Percentiles rank a stretch among this genome's conserved stretches.
These are phyloP conservation scores for Pammene fasciana DNA, from an alignment of 2,888 invertebrate species.

Conservation along the genomic window DNA sequence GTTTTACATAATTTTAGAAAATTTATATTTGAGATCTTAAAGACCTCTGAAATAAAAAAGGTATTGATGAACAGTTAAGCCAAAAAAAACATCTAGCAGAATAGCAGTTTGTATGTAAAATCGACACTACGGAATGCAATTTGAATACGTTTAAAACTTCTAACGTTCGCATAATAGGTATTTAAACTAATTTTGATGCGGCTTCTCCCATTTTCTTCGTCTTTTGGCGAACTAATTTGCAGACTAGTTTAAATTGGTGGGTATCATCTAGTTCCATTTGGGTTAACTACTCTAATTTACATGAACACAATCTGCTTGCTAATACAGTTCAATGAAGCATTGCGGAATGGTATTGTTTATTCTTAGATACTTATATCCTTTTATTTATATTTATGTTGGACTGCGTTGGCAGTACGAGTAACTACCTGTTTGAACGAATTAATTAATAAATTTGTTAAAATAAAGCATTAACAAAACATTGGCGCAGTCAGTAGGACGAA, in stretches of 20 bases:
- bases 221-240: conserved; percentile 26
- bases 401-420: no score
- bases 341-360: not conserved
- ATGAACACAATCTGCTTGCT: conserved; percentile 11
- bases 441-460: no score
- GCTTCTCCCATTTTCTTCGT: conserved; percentile 37
- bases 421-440: not conserved
- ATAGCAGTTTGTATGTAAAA: conserved; percentile 41
- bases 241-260: conserved; percentile 34
- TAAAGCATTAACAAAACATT: not conserved
- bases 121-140: conserved; percentile 38
- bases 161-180: conserved; percentile 41
- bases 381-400: not conserved
- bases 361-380: not conserved
- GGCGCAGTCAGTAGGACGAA: not conserved
- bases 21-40: no score
- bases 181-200: conserved; percentile 42
- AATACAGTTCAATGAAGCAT: not conserved
- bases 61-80: not conserved
- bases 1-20: not conserved
- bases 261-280: conserved; percentile 24
- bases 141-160: conserved; percentile 42
- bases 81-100: conserved; percentile 22
- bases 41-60: no score
- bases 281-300: conserved; percentile 21